Base-by-base conservation (phyloP, 2,888 invertebrate genomes). In the Limnephilus auricula region DNA sequence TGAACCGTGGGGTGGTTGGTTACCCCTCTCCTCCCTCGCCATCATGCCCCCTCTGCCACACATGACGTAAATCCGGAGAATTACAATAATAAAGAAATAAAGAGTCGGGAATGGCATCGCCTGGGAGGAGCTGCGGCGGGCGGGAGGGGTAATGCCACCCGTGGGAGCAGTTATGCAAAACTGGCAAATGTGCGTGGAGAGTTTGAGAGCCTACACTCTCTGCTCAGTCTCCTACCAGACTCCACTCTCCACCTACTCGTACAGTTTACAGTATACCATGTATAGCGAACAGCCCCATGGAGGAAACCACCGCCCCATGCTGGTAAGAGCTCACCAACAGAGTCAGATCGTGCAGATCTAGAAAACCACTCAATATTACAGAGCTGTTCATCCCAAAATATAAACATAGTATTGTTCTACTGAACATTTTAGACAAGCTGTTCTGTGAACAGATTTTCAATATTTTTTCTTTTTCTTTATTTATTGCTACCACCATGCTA, bases 111-210 rank as follows among this genome's bases (percentile, higher is more conserved):
- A 92, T 90, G 92, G 91, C 92, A 92, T 91, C 89, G 91, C 90
- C 92, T 86, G 93, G 93, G 93, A 93, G 93, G 92, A 92, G 92
- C 91, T 90, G 92, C 90, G 92, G 85, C 92, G 87, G 93, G 87
- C 92, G 92, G 93, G 93, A 93, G 91, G 93, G 92, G 93, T 93
- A 94, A 95, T 94, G 94, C 94, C 94, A 93, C 95, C 94, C 94
- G 92, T 86, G 95, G 95, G 95, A 94, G 94, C 94, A 94, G 95
- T 95, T 95, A 95, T 95, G 95, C 94, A 95, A 95, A 95, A 95
- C 94, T 94, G 94, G 94, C 93, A 93, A 94, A 93, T 93, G 94
- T 93, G 90, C 90, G 93, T 91, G 31, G 50, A 45, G 89, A 45
- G 45, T 45, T 32, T 78, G 31, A 65, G 65, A 65, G 65, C 25